phyloP scores from a whole-genome alignment of 2,888 invertebrate genomes.

The Prenolepis imparis region DNA sequence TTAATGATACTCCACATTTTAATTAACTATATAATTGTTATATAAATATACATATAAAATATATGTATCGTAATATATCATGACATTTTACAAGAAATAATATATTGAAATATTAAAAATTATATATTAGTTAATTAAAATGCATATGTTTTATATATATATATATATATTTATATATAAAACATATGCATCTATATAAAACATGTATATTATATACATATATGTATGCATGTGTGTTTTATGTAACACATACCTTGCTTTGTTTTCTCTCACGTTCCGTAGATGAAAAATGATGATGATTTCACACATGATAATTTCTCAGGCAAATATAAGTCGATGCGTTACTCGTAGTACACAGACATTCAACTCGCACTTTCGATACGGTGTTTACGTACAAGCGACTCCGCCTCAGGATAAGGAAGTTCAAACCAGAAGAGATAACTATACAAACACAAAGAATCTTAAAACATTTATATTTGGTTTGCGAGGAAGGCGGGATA shows the following conservation, averaged over 20 bases:
- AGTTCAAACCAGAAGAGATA: conserved; percentile 86
- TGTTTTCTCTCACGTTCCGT: neutral
- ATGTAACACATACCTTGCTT: neutral
- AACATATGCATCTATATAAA: neutral
- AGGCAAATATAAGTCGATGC: conserved; percentile 89
- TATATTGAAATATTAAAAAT: no score
- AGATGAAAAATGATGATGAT: conserved; percentile 20
- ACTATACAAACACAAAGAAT: conserved; percentile 85
- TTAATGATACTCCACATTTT: neutral
- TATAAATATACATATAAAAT: no score
- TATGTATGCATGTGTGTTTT: neutral
- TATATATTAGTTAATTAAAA: no score
- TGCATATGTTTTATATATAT: neutral
- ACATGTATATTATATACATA: neutral
- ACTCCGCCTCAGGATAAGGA: conserved; percentile 86
- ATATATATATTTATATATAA: neutral
- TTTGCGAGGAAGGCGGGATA: conserved; percentile 87
- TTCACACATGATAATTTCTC: conserved; percentile 63
- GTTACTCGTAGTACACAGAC: conserved; percentile 92
- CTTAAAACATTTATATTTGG: conserved; percentile 88
- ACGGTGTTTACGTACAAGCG: conserved; percentile 90
- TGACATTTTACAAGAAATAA: neutral
- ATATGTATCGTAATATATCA: neutral
- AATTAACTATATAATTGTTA: no score
- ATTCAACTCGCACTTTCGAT: conserved; percentile 89